These are phyloP conservation scores for Zaprionus inermis DNA, from an alignment of 1,140 invertebrate species.

Conservation along the genomic window DNA sequence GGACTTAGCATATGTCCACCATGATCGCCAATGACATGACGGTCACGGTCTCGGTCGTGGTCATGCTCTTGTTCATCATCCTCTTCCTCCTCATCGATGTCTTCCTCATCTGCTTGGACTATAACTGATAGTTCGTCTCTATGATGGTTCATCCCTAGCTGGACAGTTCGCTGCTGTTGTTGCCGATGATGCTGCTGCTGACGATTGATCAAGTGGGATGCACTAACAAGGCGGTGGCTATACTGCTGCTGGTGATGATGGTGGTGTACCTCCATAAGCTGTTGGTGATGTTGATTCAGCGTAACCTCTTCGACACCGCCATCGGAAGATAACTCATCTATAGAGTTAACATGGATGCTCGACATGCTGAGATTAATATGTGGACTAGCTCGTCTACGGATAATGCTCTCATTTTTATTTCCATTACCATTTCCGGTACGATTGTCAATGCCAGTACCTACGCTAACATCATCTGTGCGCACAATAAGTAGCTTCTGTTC, in stretches of 20 bases:
- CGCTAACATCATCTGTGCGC: slow-evolving; percentile 31
- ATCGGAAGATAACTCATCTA: slow-evolving; percentile 71
- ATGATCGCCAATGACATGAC: slow-evolving; percentile 47
- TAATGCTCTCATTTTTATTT: slow-evolving; percentile 4
- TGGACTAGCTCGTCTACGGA: slow-evolving; percentile 7
- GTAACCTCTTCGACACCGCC: slow-evolving; percentile 66
- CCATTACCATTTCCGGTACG: neutral
- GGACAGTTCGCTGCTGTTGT: slow-evolving; percentile 51
- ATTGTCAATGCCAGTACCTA: neutral
- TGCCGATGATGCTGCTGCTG: slow-evolving; percentile 44
- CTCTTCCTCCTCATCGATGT: slow-evolving; percentile 84
- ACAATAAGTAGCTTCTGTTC: slow-evolving; percentile 68
- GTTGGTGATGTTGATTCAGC: slow-evolving; percentile 73
- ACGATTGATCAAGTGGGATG: slow-evolving; percentile 30
- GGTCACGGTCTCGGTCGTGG: slow-evolving; percentile 70
- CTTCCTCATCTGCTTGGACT: slow-evolving; percentile 86
- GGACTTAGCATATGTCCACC: slow-evolving; percentile 86
- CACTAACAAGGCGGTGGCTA: slow-evolving; percentile 26
- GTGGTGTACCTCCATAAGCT: slow-evolving; percentile 53
- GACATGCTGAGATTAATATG: slow-evolving; percentile 47
- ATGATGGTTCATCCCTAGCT: slow-evolving; percentile 67
- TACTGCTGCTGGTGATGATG: slow-evolving; percentile 31
- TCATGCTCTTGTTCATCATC: slow-evolving; percentile 85
- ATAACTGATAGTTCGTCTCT: slow-evolving; percentile 87
- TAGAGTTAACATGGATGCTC: slow-evolving; percentile 37